A percentile compares a stretch with the other conserved stretches of the same genome.
These are phyloP conservation scores for Gymnorhina tibicen DNA, from an alignment of 2,113 vertebrate genomes.

Conservation along the genomic window DNA sequence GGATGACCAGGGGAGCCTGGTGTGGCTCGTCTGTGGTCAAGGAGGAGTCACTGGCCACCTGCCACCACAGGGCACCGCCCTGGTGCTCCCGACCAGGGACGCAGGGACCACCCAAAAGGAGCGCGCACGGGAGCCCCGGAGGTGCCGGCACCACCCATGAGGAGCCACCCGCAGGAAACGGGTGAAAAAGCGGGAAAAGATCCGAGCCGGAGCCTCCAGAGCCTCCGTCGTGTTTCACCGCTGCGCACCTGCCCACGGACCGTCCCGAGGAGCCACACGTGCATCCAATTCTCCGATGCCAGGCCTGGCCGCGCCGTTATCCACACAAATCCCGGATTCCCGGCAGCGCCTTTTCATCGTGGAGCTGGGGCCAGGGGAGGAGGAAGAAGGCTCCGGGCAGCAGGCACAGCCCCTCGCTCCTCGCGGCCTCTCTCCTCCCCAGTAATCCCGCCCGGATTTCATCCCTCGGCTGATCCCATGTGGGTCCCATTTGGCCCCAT, in stretches of 20 bases:
- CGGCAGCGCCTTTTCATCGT: background rate
- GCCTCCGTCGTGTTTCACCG: background rate
- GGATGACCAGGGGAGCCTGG: background rate
- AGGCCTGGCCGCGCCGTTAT: background rate
- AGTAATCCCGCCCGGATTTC: background rate
- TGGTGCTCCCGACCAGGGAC: no score
- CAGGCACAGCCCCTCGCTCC: background rate
- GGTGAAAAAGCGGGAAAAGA: background rate
- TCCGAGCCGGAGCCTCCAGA: background rate
- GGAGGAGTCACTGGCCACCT: background rate
- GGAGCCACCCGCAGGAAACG: background rate
- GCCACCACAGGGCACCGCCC: background rate
- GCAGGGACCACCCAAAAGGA: background rate
- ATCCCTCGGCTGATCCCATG: background rate
- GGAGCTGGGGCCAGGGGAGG: background rate
- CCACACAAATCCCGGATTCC: background rate
- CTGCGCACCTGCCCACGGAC: background rate
- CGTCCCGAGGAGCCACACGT: background rate
- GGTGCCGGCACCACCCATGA: background rate
- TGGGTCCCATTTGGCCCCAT: background rate
- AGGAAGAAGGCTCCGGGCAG: background rate
- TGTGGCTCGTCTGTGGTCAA: rapidly evolving
- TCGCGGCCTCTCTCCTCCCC: background rate
- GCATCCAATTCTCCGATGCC: background rate
- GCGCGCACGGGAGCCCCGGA: background rate